A percentile compares a stretch with the other conserved stretches of the same genome.
Evolutionary conservation across 2,113 vertebrate genomes (phyloP).

Genomic region (Ptilonorhynchus violaceus): DNA sequence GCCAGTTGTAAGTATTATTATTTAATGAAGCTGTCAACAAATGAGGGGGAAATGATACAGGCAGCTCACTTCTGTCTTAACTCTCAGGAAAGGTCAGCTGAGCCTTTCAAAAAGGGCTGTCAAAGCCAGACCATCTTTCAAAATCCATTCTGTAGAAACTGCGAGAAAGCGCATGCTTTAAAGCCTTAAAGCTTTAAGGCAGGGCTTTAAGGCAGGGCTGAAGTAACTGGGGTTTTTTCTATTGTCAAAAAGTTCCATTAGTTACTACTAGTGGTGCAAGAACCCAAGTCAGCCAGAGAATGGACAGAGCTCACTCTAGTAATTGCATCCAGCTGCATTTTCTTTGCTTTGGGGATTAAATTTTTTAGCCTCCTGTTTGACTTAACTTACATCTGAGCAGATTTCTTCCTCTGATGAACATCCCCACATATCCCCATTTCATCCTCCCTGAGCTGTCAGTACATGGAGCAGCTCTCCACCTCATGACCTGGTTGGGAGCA

Average conservation of each 20-base stretch:
- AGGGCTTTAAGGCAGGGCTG: background rate
- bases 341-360: background rate
- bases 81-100: background rate
- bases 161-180: background rate
- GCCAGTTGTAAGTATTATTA: background rate
- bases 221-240: background rate
- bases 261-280: background rate
- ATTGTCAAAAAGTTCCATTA: background rate
- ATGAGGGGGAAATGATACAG: background rate
- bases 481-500: rapidly evolving
- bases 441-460: background rate
- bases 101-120: background rate
- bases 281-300: background rate
- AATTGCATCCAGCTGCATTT: background rate
- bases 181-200: background rate
- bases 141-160: background rate
- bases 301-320: background rate
- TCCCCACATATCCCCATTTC: background rate
- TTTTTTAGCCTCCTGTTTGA: background rate
- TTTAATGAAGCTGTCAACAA: background rate
- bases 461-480: rapidly evolving
- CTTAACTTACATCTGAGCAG: background rate
- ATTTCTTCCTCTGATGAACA: background rate
- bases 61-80: background rate
- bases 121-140: background rate